Evolutionary conservation across 1,140 invertebrate species (phyloP).

Genomic region (Brachionus paranguensis): DNA sequence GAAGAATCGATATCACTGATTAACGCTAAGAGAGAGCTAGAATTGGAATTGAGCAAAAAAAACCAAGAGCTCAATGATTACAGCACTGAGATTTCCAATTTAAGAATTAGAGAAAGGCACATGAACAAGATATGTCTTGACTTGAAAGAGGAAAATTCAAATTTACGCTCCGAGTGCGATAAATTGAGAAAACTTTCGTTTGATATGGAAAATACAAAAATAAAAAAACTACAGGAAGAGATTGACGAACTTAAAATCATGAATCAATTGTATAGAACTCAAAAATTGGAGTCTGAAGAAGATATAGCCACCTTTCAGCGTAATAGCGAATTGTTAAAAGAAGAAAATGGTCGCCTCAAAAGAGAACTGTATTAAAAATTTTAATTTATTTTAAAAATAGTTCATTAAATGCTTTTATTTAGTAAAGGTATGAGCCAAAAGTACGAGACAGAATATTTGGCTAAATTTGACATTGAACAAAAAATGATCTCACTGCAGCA

Average conservation of each 20-base stretch:
- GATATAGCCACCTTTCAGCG: constrained; percentile 58
- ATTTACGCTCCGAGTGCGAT: constrained; percentile 27
- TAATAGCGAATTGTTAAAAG: constrained; percentile 69
- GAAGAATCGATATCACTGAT: not conserved
- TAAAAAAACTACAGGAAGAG: constrained; percentile 59
- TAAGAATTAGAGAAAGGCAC: constrained; percentile 67
- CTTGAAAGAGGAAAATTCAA: constrained; percentile 57
- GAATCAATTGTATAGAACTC: constrained; percentile 35
- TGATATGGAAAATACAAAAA: constrained; percentile 42
- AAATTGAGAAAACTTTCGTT: constrained; percentile 37
- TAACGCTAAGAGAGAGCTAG: not conserved
- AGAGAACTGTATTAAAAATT: not conserved
- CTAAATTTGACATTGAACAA: constrained; percentile 1
- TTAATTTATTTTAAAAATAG: not conserved
- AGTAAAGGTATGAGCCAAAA: constrained; percentile 11
- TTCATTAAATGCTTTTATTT: not conserved
- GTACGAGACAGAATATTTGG: not conserved
- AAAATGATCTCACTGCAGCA: not conserved
- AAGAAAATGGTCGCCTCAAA: not conserved
- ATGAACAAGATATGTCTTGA: constrained; percentile 48
- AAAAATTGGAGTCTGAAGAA: constrained; percentile 41
- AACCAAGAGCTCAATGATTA: constrained; percentile 54
- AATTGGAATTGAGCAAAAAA: constrained; percentile 63
- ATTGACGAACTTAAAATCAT: constrained; percentile 47
- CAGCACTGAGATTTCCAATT: constrained; percentile 62